Base-by-base conservation (phyloP, 2,113 vertebrate species). In the Hyperoodon ampullatus region DNA sequence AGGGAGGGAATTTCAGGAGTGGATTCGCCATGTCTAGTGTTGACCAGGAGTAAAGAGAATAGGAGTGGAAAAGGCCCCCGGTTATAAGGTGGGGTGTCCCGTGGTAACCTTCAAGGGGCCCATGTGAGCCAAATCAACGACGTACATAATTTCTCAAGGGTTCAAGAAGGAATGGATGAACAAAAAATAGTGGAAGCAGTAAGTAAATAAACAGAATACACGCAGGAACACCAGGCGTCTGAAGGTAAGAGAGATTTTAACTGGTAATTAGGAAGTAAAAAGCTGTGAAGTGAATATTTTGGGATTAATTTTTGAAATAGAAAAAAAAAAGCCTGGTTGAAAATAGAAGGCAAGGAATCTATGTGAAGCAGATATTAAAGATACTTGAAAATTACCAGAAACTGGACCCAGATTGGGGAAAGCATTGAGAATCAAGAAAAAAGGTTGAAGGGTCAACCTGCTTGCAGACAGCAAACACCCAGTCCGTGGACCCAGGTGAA, bases 281-380 rank as follows among this genome's bases (percentile, higher is more conserved):
- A 53, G 33, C 28, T 60, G 9, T 78, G 44, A 61, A 63, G 61
- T 35, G 28, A 23, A 28, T 61, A 42, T 18, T 50, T 94, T 47
- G 33, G n/a, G 23, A 42, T 66, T 88, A 53, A 77, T 85, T 71
- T 85, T 63, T 33, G 47, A 65, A 8, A 53, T 2, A 77, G 68
- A 74, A 35, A 23, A 28, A 78, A 78, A 21, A 55, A 90, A 55
- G 6, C 6, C 6, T 35, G 30, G 23, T 71, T 78, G 19, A 8
- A 65, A 78, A 78, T 2, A 71, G 30, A 93, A 78, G 26, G 44
- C 35, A 83, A 83, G 15, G 47, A 58, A 65, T 74, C 63, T 39
- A 24, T 39, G 18, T 89, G 61, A 93, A 84, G 42, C 15, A 53
- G 28, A 77, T 70, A n/a, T 50, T 68, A 55, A 93, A 78, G n/a